Conservation (phyloP, 2,113 vertebrate genomes). For the Psammodynastes pulverulentus region DNA sequence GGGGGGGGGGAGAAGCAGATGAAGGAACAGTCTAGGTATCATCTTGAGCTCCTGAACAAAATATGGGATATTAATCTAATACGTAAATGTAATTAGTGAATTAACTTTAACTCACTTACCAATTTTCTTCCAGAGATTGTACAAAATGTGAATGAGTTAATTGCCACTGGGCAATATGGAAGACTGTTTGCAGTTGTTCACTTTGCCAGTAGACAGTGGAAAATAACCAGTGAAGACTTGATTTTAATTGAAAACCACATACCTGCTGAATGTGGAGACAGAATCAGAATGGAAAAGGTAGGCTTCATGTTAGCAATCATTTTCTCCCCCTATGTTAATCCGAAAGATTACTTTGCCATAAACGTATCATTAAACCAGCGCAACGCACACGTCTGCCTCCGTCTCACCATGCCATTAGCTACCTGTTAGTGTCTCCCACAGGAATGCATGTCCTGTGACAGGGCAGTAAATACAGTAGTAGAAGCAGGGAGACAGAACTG, state of each 20-base stretch:
- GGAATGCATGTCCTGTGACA: not conserved
- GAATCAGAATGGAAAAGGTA: conserved; percentile 85
- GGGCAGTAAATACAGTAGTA: not conserved
- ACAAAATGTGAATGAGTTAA: conserved; percentile 72
- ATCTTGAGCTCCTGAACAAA: not conserved
- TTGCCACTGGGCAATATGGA: conserved; percentile 65
- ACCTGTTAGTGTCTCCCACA: not conserved
- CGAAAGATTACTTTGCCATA: not conserved
- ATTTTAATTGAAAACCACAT: conserved; percentile 78
- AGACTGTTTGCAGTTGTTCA: conserved; percentile 85
- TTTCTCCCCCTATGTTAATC: not conserved
- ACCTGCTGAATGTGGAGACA: conserved; percentile 77
- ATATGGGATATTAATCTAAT: not conserved
- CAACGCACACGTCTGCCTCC: not conserved
- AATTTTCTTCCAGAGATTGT: conserved; percentile 69
- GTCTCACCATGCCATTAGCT: not conserved
- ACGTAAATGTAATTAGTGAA: not conserved
- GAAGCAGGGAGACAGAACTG: not conserved
- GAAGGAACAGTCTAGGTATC: not conserved
- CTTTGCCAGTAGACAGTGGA: conserved; percentile 87
- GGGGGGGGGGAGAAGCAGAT: not conserved
- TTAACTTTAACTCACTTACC: not conserved
- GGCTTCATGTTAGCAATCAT: not conserved
- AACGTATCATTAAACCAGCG: not conserved
- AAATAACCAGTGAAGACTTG: conserved; percentile 81